Evolutionary conservation across 2,797 vertebrate genomes (phyloP).

Genomic region (Sebastes minor): DNA sequence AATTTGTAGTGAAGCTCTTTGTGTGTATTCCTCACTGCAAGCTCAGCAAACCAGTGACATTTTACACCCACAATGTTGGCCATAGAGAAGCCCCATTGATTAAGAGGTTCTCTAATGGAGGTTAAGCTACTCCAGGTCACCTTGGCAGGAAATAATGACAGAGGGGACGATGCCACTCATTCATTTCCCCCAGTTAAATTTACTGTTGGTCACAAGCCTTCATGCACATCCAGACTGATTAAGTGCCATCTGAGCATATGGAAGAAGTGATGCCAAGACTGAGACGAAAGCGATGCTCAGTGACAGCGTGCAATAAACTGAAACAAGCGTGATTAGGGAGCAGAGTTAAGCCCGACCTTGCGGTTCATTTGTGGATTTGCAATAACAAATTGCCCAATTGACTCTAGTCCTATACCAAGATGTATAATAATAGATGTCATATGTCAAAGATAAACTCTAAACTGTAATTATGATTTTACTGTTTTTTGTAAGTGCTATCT

Average conservation of each 20-base stretch:
- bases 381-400: slow-evolving; percentile 1
- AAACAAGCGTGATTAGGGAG: slow-evolving; percentile 1
- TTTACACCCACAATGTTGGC: not conserved
- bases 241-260: slow-evolving; percentile 19
- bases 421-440: not conserved
- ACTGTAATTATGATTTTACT: not conserved
- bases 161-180: not conserved
- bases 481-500: not conserved
- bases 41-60: not conserved
- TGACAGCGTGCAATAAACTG: slow-evolving; percentile 3
- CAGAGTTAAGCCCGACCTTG: not conserved
- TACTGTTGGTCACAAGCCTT: not conserved
- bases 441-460: not conserved
- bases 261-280: slow-evolving; percentile 16
- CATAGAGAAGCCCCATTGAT: slow-evolving; percentile 5
- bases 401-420: not conserved
- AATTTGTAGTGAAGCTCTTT: not conserved
- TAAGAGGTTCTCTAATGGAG: slow-evolving; percentile 9
- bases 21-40: not conserved
- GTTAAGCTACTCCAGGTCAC: slow-evolving; percentile 30
- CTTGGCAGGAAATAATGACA: slow-evolving; percentile 29
- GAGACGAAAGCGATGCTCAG: slow-evolving; percentile 5
- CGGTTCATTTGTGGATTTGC: slow-evolving; percentile 2
- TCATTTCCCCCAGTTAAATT: slow-evolving; percentile 10
- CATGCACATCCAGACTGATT: slow-evolving; percentile 12